Conservation (phyloP, 2,797 vertebrate genomes). For the Dendrocincla tyrannina region DNA sequence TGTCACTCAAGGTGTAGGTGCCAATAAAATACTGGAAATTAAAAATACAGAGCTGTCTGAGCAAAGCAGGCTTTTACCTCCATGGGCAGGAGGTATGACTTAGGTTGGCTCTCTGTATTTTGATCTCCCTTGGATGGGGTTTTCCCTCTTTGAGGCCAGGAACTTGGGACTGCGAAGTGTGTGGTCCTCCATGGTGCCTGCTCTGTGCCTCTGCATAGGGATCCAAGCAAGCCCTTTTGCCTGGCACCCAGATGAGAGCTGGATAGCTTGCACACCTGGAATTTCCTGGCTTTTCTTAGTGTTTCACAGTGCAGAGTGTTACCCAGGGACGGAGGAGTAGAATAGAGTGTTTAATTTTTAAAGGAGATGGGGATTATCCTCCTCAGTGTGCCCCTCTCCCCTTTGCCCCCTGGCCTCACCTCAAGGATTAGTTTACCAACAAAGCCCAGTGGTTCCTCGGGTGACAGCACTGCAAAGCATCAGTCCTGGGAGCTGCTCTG, state of each 20-base stretch:
- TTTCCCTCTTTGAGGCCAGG: background rate
- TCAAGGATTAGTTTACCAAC: background rate
- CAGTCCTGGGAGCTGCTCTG: background rate
- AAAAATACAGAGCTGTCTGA: background rate
- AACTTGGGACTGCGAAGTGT: background rate
- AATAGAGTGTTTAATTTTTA: background rate
- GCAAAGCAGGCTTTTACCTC: background rate
- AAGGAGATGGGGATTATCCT: background rate
- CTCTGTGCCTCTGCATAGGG: background rate
- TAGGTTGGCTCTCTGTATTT: background rate
- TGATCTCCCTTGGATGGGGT: background rate
- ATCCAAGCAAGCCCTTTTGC: fast-evolving
- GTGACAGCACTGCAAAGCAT: background rate
- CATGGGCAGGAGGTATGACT: background rate
- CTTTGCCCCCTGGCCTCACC: background rate
- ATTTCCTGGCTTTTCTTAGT: background rate
- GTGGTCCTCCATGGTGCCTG: background rate
- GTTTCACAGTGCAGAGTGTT: background rate
- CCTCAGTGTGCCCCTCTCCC: background rate
- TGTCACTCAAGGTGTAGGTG: background rate
- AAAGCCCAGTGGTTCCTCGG: background rate
- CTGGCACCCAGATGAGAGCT: background rate
- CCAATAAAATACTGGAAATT: background rate
- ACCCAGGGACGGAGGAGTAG: fast-evolving
- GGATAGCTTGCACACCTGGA: background rate